Conservation (phyloP, 2,888 invertebrate genomes). For the Ypsolopha scabrella region DNA sequence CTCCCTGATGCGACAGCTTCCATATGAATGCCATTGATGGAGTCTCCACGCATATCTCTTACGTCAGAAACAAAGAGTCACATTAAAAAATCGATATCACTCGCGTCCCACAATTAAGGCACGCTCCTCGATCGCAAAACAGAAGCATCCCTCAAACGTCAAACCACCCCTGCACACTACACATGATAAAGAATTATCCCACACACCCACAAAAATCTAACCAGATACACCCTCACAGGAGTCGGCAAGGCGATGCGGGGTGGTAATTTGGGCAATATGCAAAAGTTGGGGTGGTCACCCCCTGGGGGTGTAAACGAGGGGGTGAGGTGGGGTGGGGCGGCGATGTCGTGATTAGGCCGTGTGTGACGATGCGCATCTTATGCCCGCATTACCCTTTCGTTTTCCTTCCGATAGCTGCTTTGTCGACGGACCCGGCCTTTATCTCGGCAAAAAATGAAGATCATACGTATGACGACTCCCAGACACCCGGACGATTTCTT, state of each 20-base stretch:
- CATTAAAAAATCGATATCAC: conserved; percentile 62
- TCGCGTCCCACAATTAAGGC: conserved; percentile 53
- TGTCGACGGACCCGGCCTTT: conserved; percentile 20
- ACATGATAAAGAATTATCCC: conserved; percentile 28
- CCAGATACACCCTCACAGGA: conserved; percentile 27
- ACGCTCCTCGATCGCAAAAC: conserved; percentile 17
- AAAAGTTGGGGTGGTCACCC: conserved; percentile 46
- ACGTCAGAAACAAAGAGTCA: conserved; percentile 21
- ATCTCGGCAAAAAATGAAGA: conserved; percentile 2
- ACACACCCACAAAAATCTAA: conserved; percentile 30
- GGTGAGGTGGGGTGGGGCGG: conserved; percentile 14
- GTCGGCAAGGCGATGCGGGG: conserved; percentile 31
- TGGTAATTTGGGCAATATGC: conserved; percentile 67
- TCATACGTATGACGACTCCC: background rate
- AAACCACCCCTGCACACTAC: conserved; percentile 23
- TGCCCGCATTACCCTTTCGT: conserved; percentile 70
- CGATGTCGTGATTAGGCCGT: conserved; percentile 62
- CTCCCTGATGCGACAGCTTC: conserved; percentile 7
- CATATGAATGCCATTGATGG: background rate
- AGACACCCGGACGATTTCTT: background rate
- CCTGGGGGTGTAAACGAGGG: conserved; percentile 13
- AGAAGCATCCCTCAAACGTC: conserved; percentile 60
- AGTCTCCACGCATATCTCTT: background rate
- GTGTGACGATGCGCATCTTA: conserved; percentile 70
- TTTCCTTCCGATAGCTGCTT: conserved; percentile 69